Percentiles rank a stretch among this genome's conserved stretches.
These are phyloP conservation scores for Diorhabda carinulata DNA, from an alignment of 1,140 invertebrate genomes.

Conservation along the genomic window DNA sequence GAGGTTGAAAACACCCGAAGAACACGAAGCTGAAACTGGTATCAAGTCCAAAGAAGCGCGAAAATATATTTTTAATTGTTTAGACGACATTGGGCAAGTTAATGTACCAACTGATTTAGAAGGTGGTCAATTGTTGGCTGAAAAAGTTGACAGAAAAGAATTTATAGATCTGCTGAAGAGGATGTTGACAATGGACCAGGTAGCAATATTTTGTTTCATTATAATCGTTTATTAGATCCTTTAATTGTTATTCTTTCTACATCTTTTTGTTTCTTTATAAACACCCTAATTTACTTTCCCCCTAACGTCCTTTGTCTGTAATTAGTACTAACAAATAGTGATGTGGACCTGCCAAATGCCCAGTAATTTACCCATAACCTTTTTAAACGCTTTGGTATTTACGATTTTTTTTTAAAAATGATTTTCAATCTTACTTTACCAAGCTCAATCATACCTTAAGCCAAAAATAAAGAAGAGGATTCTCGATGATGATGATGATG, in stretches of 20 bases:
- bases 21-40: constrained; percentile 95
- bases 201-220: constrained; percentile 55
- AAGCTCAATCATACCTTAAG: too few species aligned
- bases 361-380: too few species aligned
- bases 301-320: neutral
- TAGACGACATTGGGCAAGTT: constrained; percentile 97
- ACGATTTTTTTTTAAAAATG: too few species aligned
- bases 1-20: constrained; percentile 96
- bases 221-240: neutral
- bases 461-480: too few species aligned
- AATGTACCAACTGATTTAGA: constrained; percentile 96
- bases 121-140: constrained; percentile 89
- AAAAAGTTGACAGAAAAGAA: constrained; percentile 92
- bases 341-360: too few species aligned
- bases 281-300: neutral
- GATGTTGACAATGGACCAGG: constrained; percentile 97
- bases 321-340: neutral
- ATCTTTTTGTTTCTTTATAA: neutral
- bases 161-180: constrained; percentile 96
- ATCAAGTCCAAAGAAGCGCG: constrained; percentile 99
- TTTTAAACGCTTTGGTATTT: too few species aligned
- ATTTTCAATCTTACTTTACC: too few species aligned
- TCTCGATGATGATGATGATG: too few species aligned
- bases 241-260: constrained; percentile 4
- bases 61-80: constrained; percentile 99